A percentile compares a stretch with the other conserved stretches of the same genome.
Conservation (phyloP, 1,140 invertebrate species). For the Drosophila subpulchrella region DNA sequence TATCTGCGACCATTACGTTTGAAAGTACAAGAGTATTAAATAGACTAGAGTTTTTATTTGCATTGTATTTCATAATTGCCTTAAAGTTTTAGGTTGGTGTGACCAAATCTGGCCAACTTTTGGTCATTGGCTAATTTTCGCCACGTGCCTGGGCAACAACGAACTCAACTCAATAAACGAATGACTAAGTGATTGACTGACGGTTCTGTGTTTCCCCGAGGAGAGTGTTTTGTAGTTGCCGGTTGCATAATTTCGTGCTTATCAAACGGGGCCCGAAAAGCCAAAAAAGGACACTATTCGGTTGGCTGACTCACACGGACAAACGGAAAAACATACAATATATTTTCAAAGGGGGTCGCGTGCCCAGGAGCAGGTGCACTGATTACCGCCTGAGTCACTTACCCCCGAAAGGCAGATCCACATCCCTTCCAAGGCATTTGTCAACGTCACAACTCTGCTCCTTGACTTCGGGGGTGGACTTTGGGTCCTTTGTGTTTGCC, state of each 20-base stretch:
- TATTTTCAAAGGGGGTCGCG: conserved; percentile 44
- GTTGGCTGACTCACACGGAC: conserved; percentile 59
- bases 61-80: no score
- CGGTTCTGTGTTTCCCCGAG: neutral
- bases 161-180: conserved; percentile 3
- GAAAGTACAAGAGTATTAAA: no score
- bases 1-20: neutral
- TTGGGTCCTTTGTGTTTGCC: conserved; percentile 52
- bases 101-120: neutral
- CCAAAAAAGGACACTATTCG: conserved; percentile 47
- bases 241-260: conserved; percentile 70
- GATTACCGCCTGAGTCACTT: conserved; percentile 74
- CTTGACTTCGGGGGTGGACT: conserved; percentile 43
- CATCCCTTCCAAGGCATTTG: conserved; percentile 63
- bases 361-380: conserved; percentile 74
- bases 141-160: conserved; percentile 3
- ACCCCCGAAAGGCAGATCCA: conserved; percentile 4
- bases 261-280: conserved; percentile 47
- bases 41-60: no score
- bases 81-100: neutral
- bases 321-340: neutral
- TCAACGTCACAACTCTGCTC: conserved; percentile 67
- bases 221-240: conserved; percentile 22
- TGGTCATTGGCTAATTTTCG: conserved; percentile 1
- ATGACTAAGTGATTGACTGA: conserved; percentile 12